phyloP scores from a whole-genome alignment of 2,888 invertebrate genomes.

The Rhimphoctona megacephalus region DNA sequence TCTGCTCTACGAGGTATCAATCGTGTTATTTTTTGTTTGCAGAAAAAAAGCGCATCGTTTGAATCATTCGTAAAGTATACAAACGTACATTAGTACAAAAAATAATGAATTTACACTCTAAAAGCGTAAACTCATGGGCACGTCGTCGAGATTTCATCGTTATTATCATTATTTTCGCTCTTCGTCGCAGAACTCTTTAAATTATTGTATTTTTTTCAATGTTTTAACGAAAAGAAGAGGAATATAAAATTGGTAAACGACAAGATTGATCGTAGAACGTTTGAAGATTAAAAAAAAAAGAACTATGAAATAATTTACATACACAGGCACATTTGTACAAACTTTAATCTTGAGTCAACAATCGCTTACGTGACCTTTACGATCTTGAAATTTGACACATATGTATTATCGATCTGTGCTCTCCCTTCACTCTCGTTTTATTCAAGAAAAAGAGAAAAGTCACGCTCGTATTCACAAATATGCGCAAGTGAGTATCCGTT shows the following conservation, averaged over 20 bases:
- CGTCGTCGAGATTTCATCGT: conserved; percentile 23
- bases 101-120: conserved; percentile 14
- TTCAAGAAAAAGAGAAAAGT: conserved; percentile 52
- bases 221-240: conserved; percentile 11
- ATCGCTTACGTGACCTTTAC: conserved; percentile 45
- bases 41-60: conserved; percentile 22
- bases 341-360: conserved; percentile 54
- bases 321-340: conserved; percentile 30
- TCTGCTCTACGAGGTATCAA: background rate
- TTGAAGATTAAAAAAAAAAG: conserved; percentile 1
- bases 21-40: background rate
- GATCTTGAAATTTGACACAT: conserved; percentile 56
- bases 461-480: conserved; percentile 37
- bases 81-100: background rate
- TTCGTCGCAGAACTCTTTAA: background rate
- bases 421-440: conserved; percentile 39
- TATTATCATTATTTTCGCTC: background rate
- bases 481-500: conserved; percentile 10
- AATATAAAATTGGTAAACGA: conserved; percentile 26
- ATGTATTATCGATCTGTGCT: conserved; percentile 39
- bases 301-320: conserved; percentile 22
- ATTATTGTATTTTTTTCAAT: conserved; percentile 28
- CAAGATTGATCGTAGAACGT: conserved; percentile 30
- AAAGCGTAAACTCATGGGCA: conserved; percentile 26
- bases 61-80: background rate